These are phyloP conservation scores for Nerophis lumbriciformis DNA, from an alignment of 2,113 vertebrate species.

Conservation along the genomic window DNA sequence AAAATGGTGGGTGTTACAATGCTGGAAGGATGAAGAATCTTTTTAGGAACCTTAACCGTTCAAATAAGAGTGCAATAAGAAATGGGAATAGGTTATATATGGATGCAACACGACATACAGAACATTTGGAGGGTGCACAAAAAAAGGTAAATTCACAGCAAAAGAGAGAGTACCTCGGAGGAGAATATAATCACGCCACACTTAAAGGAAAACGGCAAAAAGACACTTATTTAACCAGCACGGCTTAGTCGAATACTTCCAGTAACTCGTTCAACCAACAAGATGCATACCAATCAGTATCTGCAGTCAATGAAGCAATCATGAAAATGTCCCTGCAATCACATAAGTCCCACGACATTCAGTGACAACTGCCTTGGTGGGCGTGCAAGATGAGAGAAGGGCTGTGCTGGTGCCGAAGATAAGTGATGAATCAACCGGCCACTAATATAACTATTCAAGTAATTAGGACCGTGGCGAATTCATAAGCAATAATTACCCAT, in stretches of 20 bases:
- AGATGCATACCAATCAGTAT: conserved; percentile 36
- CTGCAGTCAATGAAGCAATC: conserved; percentile 22
- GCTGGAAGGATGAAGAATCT: conserved; percentile 9
- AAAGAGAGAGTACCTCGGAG: conserved; percentile 29
- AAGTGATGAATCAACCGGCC: conserved; percentile 49
- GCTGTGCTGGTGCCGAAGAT: conserved; percentile 13
- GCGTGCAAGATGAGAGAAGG: conserved; percentile 4
- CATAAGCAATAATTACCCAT: conserved; percentile 38
- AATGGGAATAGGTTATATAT: background rate
- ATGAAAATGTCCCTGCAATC: conserved; percentile 40
- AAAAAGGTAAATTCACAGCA: conserved; percentile 17
- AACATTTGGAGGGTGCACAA: background rate
- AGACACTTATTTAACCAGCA: background rate
- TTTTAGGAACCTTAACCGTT: conserved; percentile 21
- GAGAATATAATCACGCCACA: conserved; percentile 19
- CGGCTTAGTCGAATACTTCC: background rate
- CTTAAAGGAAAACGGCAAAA: background rate
- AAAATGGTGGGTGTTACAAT: conserved; percentile 25
- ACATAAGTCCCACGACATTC: conserved; percentile 17
- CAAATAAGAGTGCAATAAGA: background rate
- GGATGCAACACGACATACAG: conserved; percentile 6
- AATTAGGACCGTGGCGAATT: conserved; percentile 58
- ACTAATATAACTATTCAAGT: conserved; percentile 42
- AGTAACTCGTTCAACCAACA: conserved; percentile 5
- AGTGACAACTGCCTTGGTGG: background rate